Percentiles rank a stretch among this genome's conserved stretches.
phyloP scores from a whole-genome alignment of 2,113 vertebrate genomes.

The Cygnus buccinator region DNA sequence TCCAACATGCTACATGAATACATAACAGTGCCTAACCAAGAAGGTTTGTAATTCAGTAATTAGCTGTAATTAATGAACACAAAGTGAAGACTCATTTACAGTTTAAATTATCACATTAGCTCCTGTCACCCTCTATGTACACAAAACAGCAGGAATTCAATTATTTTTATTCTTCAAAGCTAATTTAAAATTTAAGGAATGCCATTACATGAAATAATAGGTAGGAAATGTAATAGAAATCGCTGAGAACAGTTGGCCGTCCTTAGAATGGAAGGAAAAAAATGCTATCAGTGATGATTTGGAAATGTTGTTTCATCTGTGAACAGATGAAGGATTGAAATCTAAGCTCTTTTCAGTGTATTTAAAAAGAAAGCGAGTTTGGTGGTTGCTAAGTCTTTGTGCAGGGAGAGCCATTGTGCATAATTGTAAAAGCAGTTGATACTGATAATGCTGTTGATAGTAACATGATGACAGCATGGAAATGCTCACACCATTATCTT shows the following conservation, averaged over 20 bases:
- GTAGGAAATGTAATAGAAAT: constrained; percentile 87
- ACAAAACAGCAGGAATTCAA: constrained; percentile 99
- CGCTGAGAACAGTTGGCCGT: constrained; percentile 83
- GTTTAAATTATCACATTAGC: constrained; percentile 99
- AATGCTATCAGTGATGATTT: constrained; percentile 78
- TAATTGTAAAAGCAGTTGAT: constrained; percentile 72
- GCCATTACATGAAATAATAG: constrained; percentile 90
- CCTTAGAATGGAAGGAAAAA: constrained; percentile 79
- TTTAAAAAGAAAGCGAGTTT: constrained; percentile 76
- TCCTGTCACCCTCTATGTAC: constrained; percentile 98
- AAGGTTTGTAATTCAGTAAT: constrained; percentile 96
- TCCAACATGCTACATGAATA: constrained; percentile 89
- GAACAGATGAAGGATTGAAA: constrained; percentile 82
- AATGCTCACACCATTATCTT: constrained; percentile 65
- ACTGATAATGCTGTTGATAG: constrained; percentile 64
- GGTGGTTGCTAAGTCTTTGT: constrained; percentile 64
- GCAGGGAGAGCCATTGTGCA: constrained; percentile 52
- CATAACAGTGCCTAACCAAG: constrained; percentile 90
- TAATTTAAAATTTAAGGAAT: constrained; percentile 93
- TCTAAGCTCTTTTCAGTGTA: constrained; percentile 77
- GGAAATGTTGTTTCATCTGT: constrained; percentile 80
- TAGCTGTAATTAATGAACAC: constrained; percentile 99
- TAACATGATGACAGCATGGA: constrained; percentile 61
- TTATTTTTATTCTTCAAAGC: constrained; percentile 96
- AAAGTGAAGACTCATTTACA: constrained; percentile 99